Conservation (phyloP, 2,888 invertebrate genomes). For the Bursaphelenchus okinawaensis region DNA sequence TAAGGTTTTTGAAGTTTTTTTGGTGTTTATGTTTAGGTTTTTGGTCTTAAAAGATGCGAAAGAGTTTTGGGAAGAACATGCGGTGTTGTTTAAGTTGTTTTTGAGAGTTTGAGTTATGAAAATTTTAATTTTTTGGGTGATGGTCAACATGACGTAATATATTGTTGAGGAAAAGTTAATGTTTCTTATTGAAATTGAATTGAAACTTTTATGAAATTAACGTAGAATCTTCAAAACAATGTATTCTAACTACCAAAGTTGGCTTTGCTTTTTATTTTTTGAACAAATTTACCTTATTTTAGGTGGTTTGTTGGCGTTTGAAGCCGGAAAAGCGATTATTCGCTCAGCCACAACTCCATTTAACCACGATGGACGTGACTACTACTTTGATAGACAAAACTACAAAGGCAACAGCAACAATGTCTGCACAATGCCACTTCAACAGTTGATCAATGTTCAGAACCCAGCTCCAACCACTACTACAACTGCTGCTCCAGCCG, state of each 20-base stretch:
- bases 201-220: too few relatives aligned
- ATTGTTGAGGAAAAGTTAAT: too few relatives aligned
- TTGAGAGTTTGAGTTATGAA: too few relatives aligned
- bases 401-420: conserved; percentile 18
- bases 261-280: too few relatives aligned
- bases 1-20: conserved; percentile 17
- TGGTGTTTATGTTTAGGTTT: conserved; percentile 40
- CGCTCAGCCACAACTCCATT: conserved; percentile 41
- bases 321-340: conserved; percentile 54
- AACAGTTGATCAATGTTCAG: conserved; percentile 24
- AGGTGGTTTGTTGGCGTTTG: conserved; percentile 39
- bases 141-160: too few relatives aligned
- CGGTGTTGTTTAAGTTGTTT: too few relatives aligned
- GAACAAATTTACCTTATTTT: too few relatives aligned
- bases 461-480: conserved; percentile 11
- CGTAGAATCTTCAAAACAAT: too few relatives aligned
- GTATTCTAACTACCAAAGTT: too few relatives aligned
- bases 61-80: neutral
- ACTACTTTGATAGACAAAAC: conserved; percentile 45
- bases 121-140: too few relatives aligned
- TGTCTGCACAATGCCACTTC: conserved; percentile 44
- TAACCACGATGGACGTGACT: conserved; percentile 34
- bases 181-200: too few relatives aligned
- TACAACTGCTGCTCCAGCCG: conserved; percentile 9
- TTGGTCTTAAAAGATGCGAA: neutral